A percentile compares a stretch with the other conserved stretches of the same genome.
Conservation (phyloP, 1,140 invertebrate genomes). For the Acyrthosiphon pisum region DNA sequence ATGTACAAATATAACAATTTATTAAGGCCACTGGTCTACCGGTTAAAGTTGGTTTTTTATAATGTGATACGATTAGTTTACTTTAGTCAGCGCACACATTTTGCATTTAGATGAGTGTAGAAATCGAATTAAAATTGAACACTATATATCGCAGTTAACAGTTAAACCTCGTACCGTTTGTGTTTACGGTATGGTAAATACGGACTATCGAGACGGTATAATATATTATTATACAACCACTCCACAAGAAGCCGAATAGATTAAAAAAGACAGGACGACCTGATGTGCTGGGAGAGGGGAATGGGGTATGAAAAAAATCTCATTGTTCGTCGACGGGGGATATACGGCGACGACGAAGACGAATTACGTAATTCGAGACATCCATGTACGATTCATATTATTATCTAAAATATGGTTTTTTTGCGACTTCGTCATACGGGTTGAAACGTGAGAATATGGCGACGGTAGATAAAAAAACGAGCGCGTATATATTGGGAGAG, state of each 20-base stretch:
- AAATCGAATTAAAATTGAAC: neutral
- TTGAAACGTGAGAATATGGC: neutral
- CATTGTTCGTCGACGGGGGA: neutral
- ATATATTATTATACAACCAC: neutral
- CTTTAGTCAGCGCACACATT: neutral
- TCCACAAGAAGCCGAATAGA: neutral
- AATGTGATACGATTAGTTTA: neutral
- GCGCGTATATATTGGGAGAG: neutral
- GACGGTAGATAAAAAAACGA: neutral
- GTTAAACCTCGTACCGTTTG: neutral
- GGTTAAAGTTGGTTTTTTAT: neutral
- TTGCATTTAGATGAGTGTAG: neutral
- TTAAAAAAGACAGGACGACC: neutral
- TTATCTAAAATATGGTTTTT: neutral
- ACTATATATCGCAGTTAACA: neutral
- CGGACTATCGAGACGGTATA: neutral
- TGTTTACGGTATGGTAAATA: neutral
- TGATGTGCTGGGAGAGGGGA: neutral
- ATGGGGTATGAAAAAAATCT: neutral
- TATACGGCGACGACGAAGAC: neutral
- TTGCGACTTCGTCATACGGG: neutral
- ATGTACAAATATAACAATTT: no score
- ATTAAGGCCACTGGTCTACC: neutral
- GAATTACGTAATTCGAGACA: constrained; percentile 16
- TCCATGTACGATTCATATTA: neutral